These are phyloP conservation scores for Babyrousa celebensis DNA, from an alignment of 2,797 vertebrate species.

Conservation along the genomic window DNA sequence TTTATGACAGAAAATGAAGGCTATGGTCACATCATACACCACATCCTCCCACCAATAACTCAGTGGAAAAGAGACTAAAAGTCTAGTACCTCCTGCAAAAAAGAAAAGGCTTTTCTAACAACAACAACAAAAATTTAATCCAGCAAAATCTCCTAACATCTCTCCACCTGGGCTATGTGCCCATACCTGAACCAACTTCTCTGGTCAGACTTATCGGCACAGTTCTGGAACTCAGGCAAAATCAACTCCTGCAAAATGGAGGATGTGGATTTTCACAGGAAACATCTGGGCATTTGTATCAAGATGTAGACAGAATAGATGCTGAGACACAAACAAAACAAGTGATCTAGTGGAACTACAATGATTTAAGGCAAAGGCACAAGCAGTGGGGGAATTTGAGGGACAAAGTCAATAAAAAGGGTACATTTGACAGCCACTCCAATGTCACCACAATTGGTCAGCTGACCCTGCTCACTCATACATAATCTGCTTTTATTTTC, in stretches of 20 bases:
- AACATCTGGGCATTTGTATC: background rate
- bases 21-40: background rate
- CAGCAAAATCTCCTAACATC: background rate
- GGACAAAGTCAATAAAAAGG: background rate
- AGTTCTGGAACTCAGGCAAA: background rate
- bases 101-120: background rate
- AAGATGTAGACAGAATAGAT: background rate
- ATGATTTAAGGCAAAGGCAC: background rate
- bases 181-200: background rate
- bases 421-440: background rate
- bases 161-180: background rate
- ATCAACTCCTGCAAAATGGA: background rate
- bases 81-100: background rate
- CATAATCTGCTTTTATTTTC: conserved; percentile 70
- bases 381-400: background rate
- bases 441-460: background rate
- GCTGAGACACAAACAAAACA: background rate
- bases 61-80: background rate
- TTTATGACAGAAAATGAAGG: background rate
- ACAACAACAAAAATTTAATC: background rate
- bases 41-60: background rate
- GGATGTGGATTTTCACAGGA: background rate
- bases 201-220: background rate
- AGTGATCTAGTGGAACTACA: background rate
- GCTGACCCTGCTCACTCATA: conserved; percentile 67